Conservation (phyloP, 2,888 invertebrate genomes). For the Andrena bicolor region DNA sequence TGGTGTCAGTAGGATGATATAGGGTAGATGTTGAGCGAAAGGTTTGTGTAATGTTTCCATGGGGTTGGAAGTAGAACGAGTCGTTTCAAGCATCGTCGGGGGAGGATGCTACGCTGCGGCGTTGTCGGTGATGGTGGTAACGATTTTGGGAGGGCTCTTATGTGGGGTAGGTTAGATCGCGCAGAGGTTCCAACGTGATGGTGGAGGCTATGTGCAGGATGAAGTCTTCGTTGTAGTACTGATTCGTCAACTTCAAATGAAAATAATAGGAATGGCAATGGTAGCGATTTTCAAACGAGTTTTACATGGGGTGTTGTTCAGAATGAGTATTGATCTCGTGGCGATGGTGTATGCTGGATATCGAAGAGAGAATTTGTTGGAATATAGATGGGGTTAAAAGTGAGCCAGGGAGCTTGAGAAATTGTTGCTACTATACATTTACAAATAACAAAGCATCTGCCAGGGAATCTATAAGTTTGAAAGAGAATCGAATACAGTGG, state of each 20-base stretch:
- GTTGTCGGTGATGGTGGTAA: not conserved
- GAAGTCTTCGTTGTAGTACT: not conserved
- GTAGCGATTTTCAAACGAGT: not conserved
- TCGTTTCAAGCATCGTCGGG: not conserved
- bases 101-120: not conserved
- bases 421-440: constrained; percentile 1
- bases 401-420: not conserved
- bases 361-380: not conserved
- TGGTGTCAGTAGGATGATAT: not conserved
- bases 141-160: not conserved
- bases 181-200: not conserved
- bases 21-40: not conserved
- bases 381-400: not conserved
- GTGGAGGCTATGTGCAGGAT: not conserved
- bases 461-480: not conserved
- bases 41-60: not conserved
- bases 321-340: not conserved
- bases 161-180: not conserved
- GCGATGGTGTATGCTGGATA: no score
- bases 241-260: not conserved
- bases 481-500: not conserved
- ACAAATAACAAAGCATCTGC: not conserved
- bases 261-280: not conserved
- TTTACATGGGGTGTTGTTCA: not conserved
- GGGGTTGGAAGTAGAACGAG: not conserved